These are phyloP conservation scores for Seriola rivoliana DNA, from an alignment of 2,113 vertebrate genomes.

Conservation along the genomic window DNA sequence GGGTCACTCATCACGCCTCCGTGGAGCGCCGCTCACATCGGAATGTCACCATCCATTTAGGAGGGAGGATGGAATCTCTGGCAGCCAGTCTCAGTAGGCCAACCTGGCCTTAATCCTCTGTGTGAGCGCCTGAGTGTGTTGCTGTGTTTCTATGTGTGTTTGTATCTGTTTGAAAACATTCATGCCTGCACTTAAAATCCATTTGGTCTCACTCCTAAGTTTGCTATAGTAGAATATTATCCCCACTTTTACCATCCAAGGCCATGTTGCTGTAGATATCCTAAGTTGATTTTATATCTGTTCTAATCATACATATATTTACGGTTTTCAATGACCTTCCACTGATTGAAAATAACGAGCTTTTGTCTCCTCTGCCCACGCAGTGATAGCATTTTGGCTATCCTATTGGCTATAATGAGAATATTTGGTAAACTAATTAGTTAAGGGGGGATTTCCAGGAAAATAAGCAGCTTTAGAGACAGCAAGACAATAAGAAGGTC, in stretches of 20 bases:
- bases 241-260: neutral
- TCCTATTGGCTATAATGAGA: too few species aligned
- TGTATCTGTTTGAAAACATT: neutral
- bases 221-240: neutral
- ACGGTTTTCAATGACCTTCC: neutral
- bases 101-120: slow-evolving; percentile 77
- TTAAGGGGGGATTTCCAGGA: neutral
- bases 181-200: neutral
- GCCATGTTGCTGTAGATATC: neutral
- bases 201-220: neutral
- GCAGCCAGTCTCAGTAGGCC: slow-evolving; percentile 66
- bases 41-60: slow-evolving; percentile 80
- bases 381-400: too few species aligned
- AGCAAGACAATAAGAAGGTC: neutral
- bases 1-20: slow-evolving; percentile 76
- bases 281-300: neutral
- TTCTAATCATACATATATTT: neutral
- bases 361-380: too few species aligned
- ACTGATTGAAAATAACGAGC: neutral
- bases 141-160: neutral
- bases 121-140: slow-evolving; percentile 27
- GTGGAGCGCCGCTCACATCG: slow-evolving; percentile 64
- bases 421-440: neutral
- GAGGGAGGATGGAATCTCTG: slow-evolving; percentile 66
- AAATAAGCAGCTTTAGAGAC: neutral